These are phyloP conservation scores for Mesopsocus fuscifrons DNA, from an alignment of 2,888 invertebrate species.

Conservation along the genomic window DNA sequence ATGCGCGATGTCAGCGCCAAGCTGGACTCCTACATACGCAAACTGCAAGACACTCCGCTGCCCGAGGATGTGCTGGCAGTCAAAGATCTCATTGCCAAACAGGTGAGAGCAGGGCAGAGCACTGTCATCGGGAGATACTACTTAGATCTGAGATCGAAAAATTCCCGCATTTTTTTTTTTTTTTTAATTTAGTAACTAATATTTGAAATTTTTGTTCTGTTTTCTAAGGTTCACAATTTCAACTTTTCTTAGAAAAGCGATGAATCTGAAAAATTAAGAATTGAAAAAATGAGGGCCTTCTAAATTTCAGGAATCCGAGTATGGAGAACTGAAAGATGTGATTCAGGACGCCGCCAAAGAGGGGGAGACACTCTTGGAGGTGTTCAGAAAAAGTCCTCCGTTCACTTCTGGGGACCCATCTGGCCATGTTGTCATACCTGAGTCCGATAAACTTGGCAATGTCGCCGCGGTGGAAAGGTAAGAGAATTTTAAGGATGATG, in stretches of 20 bases:
- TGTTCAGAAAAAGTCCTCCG: slow-evolving; percentile 38
- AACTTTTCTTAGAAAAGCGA: no score
- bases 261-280: no score
- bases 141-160: no score
- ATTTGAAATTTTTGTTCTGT: no score
- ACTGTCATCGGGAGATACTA: no score
- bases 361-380: slow-evolving; percentile 67
- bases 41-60: slow-evolving; percentile 79
- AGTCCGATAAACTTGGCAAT: slow-evolving; percentile 58
- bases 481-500: slow-evolving; percentile 14
- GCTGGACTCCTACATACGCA: slow-evolving; percentile 70
- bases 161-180: no score
- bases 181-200: no score
- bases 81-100: slow-evolving; percentile 62
- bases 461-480: slow-evolving; percentile 85
- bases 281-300: no score
- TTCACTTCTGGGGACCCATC: slow-evolving; percentile 21
- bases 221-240: no score
- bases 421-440: slow-evolving; percentile 35
- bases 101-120: no score
- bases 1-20: slow-evolving; percentile 78
- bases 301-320: slow-evolving; percentile 58
- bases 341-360: slow-evolving; percentile 71
- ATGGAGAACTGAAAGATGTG: slow-evolving; percentile 58
- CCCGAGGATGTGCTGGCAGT: slow-evolving; percentile 88